Evolutionary conservation across 2,888 invertebrate species (phyloP).

Genomic region (Diachrysia chrysitis): DNA sequence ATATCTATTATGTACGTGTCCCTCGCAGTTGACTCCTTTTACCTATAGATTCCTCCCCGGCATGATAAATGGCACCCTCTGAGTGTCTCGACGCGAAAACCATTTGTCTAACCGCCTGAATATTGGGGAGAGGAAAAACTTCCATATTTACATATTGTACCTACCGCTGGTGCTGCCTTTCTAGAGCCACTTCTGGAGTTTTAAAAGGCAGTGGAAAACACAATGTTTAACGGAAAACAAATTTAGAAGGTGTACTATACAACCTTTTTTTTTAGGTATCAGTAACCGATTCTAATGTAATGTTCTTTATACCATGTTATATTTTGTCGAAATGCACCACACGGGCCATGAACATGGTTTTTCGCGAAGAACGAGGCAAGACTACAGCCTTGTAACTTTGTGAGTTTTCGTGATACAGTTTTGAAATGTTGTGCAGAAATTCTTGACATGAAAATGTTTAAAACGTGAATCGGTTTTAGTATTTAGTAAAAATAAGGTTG

Average conservation of each 20-base stretch:
- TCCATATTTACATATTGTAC: constrained; percentile 76
- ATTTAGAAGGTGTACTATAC: not conserved
- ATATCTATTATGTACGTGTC: constrained; percentile 48
- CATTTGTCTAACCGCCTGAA: constrained; percentile 74
- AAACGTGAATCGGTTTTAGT: too few species aligned
- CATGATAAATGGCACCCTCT: constrained; percentile 74
- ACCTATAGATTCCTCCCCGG: constrained; percentile 69
- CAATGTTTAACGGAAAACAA: constrained; percentile 26
- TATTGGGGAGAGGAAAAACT: constrained; percentile 69
- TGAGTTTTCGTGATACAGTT: too few species aligned
- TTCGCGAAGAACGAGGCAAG: too few species aligned
- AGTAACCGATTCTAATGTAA: too few species aligned
- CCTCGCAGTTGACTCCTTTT: constrained; percentile 52
- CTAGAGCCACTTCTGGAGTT: constrained; percentile 22
- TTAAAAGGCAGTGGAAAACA: constrained; percentile 18
- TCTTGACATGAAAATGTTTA: too few species aligned
- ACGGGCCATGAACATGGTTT: too few species aligned
- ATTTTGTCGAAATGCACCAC: too few species aligned
- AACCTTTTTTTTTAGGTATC: too few species aligned
- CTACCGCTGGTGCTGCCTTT: constrained; percentile 42
- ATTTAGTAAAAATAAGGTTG: too few species aligned
- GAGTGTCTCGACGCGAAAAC: constrained; percentile 69
- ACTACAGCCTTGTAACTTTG: too few species aligned
- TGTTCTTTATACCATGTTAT: too few species aligned
- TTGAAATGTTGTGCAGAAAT: too few species aligned